These are phyloP conservation scores for Fopius arisanus DNA, from an alignment of 1,140 invertebrate genomes.

Conservation along the genomic window DNA sequence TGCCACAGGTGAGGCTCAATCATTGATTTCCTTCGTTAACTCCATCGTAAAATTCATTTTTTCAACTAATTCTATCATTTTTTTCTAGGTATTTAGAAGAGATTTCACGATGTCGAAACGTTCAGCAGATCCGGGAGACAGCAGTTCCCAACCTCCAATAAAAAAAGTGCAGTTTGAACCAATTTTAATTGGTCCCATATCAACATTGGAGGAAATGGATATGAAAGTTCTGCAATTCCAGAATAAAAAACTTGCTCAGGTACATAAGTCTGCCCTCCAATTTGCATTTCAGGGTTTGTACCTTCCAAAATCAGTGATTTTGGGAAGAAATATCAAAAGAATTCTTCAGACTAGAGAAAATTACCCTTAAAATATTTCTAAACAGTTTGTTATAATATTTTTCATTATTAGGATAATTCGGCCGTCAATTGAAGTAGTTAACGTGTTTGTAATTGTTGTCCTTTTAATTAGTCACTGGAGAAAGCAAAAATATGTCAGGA, in stretches of 20 bases:
- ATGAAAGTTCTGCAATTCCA: slow-evolving; percentile 97
- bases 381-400: no score
- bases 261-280: slow-evolving; percentile 50
- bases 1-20: not conserved
- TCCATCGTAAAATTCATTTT: not conserved
- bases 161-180: slow-evolving; percentile 96
- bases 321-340: no score
- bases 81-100: not conserved
- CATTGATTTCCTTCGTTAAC: not conserved
- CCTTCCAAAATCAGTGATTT: no score
- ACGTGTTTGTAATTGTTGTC: no score
- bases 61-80: not conserved
- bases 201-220: slow-evolving; percentile 95
- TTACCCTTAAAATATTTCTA: no score
- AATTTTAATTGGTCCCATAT: slow-evolving; percentile 89
- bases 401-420: no score
- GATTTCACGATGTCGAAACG: slow-evolving; percentile 77
- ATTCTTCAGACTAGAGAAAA: no score
- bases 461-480: no score
- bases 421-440: no score
- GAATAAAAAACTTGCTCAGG: slow-evolving; percentile 95
- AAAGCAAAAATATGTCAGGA: no score
- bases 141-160: slow-evolving; percentile 74
- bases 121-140: slow-evolving; percentile 70
- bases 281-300: no score